phyloP scores from a whole-genome alignment of 2,113 vertebrate genomes.

The Barnardius zonarius region DNA sequence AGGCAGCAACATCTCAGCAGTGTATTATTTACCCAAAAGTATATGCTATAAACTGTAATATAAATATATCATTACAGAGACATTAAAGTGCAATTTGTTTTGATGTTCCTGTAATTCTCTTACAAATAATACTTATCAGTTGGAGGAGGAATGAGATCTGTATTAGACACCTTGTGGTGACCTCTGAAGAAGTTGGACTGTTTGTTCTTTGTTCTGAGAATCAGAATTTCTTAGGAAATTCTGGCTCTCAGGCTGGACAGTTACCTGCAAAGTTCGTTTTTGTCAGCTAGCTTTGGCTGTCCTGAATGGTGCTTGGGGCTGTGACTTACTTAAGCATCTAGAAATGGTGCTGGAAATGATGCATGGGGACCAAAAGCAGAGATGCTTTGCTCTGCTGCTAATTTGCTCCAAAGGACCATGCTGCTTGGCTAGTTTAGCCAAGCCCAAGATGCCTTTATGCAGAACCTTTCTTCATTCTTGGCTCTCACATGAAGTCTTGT shows the following conservation, averaged over 20 bases:
- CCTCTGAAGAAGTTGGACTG: not conserved
- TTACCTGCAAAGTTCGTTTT: not conserved
- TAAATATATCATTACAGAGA: not conserved
- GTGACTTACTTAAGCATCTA: not conserved
- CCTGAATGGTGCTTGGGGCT: not conserved
- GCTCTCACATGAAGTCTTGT: fast-evolving
- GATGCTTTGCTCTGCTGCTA: not conserved
- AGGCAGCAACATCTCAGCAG: not conserved
- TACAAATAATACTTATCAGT: not conserved
- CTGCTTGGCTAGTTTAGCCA: not conserved
- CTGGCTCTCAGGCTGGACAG: not conserved
- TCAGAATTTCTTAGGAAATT: not conserved
- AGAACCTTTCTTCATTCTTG: not conserved
- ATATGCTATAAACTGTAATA: not conserved
- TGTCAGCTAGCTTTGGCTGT: not conserved
- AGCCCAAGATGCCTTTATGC: not conserved
- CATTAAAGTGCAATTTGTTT: not conserved
- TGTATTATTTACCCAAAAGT: not conserved
- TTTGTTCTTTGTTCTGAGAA: not conserved
- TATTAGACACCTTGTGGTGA: not conserved
- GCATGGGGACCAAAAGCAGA: not conserved
- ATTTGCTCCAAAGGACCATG: not conserved
- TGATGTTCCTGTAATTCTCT: not conserved
- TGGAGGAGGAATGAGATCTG: not conserved
- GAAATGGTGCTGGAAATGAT: not conserved